Conservation (phyloP, 2,797 vertebrate species). For the Hypotaenidia okinawae region DNA sequence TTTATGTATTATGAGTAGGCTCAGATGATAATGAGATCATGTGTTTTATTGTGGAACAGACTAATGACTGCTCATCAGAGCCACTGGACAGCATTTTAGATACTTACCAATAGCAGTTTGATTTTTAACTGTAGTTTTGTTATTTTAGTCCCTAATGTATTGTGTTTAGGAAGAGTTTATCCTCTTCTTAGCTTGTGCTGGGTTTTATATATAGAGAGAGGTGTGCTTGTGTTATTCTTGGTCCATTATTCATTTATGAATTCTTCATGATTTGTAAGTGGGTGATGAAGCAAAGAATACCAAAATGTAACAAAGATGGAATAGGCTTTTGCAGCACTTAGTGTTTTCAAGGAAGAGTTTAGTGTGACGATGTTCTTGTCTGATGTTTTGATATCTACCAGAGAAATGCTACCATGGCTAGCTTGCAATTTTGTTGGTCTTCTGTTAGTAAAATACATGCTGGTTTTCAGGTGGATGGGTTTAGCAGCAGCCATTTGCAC, state of each 20-base stretch:
- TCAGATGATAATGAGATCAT: background rate
- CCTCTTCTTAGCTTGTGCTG: background rate
- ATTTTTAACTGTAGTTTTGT: background rate
- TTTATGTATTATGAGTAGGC: background rate
- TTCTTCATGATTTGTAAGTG: slow-evolving; percentile 41
- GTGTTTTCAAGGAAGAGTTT: background rate
- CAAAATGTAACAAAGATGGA: slow-evolving; percentile 9
- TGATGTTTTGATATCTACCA: background rate
- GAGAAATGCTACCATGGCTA: rapidly evolving
- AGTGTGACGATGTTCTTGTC: background rate
- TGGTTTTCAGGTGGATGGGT: background rate
- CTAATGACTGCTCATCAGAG: background rate
- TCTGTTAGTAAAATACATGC: background rate
- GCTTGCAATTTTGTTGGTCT: background rate
- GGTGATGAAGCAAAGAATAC: background rate
- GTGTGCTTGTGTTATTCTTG: background rate
- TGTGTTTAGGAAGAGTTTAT: background rate
- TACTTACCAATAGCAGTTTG: background rate
- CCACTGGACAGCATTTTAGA: background rate
- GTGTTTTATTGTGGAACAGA: background rate
- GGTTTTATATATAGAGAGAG: background rate
- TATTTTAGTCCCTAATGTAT: background rate
- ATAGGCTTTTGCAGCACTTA: background rate
- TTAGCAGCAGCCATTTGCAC: background rate
- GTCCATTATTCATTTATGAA: slow-evolving; percentile 23